A percentile compares a stretch with the other conserved stretches of the same genome.
phyloP scores from a whole-genome alignment of 2,113 vertebrate species.

The Ondatra zibethicus region DNA sequence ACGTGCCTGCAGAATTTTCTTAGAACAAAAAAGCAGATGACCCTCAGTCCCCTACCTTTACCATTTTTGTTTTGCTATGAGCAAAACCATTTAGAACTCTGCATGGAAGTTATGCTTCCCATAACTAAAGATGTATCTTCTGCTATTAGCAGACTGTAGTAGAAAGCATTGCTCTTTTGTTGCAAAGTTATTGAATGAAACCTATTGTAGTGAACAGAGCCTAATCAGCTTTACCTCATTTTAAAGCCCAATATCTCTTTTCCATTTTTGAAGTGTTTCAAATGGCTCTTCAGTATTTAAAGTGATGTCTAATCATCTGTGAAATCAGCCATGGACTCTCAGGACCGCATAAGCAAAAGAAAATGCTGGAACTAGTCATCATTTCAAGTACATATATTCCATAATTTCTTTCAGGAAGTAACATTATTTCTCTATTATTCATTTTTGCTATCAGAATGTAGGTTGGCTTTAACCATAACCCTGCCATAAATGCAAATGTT shows the following conservation, averaged over 20 bases:
- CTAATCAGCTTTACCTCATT: conserved; percentile 23
- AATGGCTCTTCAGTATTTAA: conserved; percentile 59
- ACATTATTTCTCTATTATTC: conserved; percentile 53
- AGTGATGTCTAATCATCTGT: conserved; percentile 75
- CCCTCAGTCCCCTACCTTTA: neutral
- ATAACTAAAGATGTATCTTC: neutral
- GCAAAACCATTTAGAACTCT: neutral
- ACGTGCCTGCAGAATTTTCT: accelerated
- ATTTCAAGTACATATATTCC: conserved; percentile 53
- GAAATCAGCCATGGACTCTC: conserved; percentile 67
- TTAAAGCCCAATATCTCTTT: conserved; percentile 48
- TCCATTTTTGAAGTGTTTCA: neutral
- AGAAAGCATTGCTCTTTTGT: conserved; percentile 24
- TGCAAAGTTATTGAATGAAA: conserved; percentile 49
- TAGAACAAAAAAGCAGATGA: neutral
- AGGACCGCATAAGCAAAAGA: conserved; percentile 49
- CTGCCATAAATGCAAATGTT: conserved; percentile 9
- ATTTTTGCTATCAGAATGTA: conserved; percentile 38
- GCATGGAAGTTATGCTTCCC: neutral
- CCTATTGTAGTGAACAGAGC: neutral
- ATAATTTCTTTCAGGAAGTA: conserved; percentile 63
- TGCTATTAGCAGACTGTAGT: neutral
- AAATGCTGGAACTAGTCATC: conserved; percentile 56
- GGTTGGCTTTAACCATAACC: conserved; percentile 58
- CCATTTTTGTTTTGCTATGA: neutral